A percentile compares a stretch with the other conserved stretches of the same genome.
Conservation (phyloP, 2,113 vertebrate genomes). For the Cyprinodon brontotheroides region DNA sequence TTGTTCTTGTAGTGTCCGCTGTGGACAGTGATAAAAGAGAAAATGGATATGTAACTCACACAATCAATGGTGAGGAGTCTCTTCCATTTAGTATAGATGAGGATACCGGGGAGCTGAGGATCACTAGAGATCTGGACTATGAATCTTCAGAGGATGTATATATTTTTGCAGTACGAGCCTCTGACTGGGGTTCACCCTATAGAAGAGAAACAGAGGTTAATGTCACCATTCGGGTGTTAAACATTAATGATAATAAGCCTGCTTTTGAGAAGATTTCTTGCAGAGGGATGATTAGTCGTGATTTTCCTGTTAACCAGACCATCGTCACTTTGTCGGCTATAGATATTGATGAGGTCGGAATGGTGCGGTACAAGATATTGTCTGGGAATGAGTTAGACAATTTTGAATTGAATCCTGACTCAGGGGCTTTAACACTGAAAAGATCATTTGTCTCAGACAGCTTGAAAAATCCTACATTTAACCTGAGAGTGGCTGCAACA, state of each 20-base stretch:
- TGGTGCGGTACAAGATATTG: constrained; percentile 90
- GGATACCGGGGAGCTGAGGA: constrained; percentile 89
- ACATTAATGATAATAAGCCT: constrained; percentile 94
- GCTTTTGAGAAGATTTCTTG: constrained; percentile 94
- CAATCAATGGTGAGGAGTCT: constrained; percentile 84
- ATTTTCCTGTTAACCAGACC: constrained; percentile 88
- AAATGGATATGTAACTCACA: constrained; percentile 92
- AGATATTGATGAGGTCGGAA: constrained; percentile 91
- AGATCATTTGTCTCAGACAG: constrained; percentile 83
- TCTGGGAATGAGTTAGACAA: constrained; percentile 94
- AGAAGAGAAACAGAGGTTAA: constrained; percentile 93
- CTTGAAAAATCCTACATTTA: constrained; percentile 86
- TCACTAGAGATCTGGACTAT: constrained; percentile 89
- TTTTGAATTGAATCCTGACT: constrained; percentile 91
- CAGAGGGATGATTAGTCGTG: constrained; percentile 89
- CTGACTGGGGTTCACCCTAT: constrained; percentile 96
- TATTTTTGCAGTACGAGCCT: constrained; percentile 89
- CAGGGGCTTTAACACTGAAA: constrained; percentile 89
- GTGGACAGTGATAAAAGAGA: constrained; percentile 90
- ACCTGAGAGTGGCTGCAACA: constrained; percentile 88
- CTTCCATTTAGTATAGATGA: constrained; percentile 91
- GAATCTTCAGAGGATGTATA: constrained; percentile 91
- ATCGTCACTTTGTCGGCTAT: constrained; percentile 94
- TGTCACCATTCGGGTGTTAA: constrained; percentile 88
- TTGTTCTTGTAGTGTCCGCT: constrained; percentile 85